A percentile compares a stretch with the other conserved stretches of the same genome.
These are phyloP conservation scores for Epicampocera succincta DNA, from an alignment of 2,888 invertebrate genomes.

Conservation along the genomic window DNA sequence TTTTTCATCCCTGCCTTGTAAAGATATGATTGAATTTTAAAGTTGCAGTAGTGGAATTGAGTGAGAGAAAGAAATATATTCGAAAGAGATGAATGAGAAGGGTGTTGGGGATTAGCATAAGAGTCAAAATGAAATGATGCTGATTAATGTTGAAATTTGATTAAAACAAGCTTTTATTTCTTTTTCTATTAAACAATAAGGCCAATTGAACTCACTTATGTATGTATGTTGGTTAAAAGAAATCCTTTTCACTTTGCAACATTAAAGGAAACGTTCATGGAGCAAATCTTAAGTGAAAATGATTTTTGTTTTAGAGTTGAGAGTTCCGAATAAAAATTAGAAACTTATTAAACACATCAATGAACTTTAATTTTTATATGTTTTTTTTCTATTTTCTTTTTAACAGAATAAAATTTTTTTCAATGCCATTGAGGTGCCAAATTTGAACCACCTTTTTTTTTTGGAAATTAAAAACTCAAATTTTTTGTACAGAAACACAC, in stretches of 20 bases:
- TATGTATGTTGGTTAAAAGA: conserved; percentile 32
- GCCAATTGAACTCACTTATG: conserved; percentile 69
- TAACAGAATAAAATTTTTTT: conserved; percentile 8
- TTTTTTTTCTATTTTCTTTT: too few relatives aligned
- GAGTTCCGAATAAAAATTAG: conserved; percentile 9
- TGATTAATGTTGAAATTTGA: conserved; percentile 19
- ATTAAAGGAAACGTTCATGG: conserved; percentile 32
- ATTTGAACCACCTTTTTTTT: conserved; percentile 8
- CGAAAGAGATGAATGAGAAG: conserved; percentile 11
- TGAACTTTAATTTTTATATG: not conserved
- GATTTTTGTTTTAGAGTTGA: conserved; percentile 8
- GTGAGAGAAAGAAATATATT: conserved; percentile 11
- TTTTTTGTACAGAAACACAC: conserved; percentile 58
- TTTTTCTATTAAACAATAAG: conserved; percentile 40
- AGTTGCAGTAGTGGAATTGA: conserved; percentile 20
- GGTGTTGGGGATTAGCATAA: not conserved
- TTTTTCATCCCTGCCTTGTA: conserved; percentile 27
- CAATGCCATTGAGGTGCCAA: not conserved
- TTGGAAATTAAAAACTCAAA: conserved; percentile 30
- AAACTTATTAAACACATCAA: conserved; percentile 22
- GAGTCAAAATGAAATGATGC: conserved; percentile 28
- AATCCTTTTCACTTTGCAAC: conserved; percentile 41
- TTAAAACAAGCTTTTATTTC: conserved; percentile 18
- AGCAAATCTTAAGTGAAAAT: conserved; percentile 43
- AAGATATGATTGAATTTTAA: conserved; percentile 34